These are phyloP conservation scores for Rhabdomys pumilio DNA, from an alignment of 2,797 vertebrate genomes.

Conservation along the genomic window DNA sequence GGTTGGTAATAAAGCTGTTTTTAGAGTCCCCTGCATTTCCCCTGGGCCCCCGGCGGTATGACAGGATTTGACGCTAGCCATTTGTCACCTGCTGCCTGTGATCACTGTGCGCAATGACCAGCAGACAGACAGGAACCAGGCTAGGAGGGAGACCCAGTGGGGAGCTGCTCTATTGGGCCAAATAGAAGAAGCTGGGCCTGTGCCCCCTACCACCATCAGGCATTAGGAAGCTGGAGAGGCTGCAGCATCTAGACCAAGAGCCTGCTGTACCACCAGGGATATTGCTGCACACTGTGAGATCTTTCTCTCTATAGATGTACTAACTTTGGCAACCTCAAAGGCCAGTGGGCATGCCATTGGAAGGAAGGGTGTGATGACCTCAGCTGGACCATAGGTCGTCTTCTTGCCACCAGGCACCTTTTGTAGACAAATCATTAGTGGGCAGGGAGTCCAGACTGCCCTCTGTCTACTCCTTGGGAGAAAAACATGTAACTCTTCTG, in stretches of 20 bases:
- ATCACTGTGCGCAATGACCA: slow-evolving; percentile 76
- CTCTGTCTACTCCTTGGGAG: neutral
- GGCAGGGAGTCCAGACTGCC: neutral
- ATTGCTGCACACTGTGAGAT: neutral
- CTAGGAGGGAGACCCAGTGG: neutral
- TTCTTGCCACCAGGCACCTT: fast-evolving
- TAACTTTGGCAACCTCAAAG: neutral
- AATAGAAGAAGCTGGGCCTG: neutral
- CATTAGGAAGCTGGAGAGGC: fast-evolving
- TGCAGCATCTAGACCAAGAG: neutral
- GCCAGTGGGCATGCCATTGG: neutral
- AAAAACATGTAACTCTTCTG: neutral
- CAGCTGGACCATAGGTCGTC: fast-evolving
- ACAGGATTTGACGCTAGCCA: slow-evolving; percentile 96
- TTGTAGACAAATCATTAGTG: neutral
- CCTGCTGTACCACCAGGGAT: neutral
- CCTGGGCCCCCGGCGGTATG: slow-evolving; percentile 92
- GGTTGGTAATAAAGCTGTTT: slow-evolving; percentile 95
- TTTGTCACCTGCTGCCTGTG: slow-evolving; percentile 95
- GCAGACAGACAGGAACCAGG: slow-evolving; percentile 78
- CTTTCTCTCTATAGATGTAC: neutral
- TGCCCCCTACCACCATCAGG: neutral
- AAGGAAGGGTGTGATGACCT: neutral
- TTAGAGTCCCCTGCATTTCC: slow-evolving; percentile 93
- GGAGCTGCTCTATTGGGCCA: fast-evolving